Conservation (phyloP, 2,113 vertebrate species). For the Nothocercus nigrocapillus region DNA sequence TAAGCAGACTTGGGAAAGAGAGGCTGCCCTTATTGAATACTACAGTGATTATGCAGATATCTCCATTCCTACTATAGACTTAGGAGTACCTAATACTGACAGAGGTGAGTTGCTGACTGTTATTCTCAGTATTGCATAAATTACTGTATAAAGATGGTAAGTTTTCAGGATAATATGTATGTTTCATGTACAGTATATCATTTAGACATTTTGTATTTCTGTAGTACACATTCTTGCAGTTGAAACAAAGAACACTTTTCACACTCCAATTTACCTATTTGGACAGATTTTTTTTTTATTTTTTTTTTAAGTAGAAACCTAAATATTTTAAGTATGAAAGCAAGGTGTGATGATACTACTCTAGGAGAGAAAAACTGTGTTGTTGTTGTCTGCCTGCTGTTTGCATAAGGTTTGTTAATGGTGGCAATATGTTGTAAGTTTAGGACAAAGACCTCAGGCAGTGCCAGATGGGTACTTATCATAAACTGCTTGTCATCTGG, state of each 20-base stretch:
- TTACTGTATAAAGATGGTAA: neutral
- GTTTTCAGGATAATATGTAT: neutral
- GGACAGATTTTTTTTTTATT: neutral
- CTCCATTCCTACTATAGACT: conserved; percentile 89
- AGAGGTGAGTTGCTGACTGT: conserved; percentile 82
- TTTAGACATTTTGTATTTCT: neutral
- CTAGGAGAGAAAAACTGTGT: neutral
- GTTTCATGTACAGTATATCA: neutral
- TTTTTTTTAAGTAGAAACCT: neutral
- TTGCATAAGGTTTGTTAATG: neutral
- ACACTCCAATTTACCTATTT: neutral
- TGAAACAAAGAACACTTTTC: neutral
- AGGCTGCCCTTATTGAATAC: conserved; percentile 89
- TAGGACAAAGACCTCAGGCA: neutral
- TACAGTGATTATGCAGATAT: conserved; percentile 92
- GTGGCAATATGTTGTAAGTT: neutral
- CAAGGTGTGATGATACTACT: neutral
- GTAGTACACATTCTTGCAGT: neutral
- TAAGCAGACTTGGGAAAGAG: conserved; percentile 93
- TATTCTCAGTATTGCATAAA: neutral
- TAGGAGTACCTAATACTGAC: conserved; percentile 94
- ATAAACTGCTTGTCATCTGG: neutral
- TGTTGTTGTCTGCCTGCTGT: neutral
- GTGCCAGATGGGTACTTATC: neutral
- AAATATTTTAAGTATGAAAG: neutral